These are phyloP conservation scores for Elaphurus davidianus DNA, from an alignment of 2,113 vertebrate species.

Conservation along the genomic window DNA sequence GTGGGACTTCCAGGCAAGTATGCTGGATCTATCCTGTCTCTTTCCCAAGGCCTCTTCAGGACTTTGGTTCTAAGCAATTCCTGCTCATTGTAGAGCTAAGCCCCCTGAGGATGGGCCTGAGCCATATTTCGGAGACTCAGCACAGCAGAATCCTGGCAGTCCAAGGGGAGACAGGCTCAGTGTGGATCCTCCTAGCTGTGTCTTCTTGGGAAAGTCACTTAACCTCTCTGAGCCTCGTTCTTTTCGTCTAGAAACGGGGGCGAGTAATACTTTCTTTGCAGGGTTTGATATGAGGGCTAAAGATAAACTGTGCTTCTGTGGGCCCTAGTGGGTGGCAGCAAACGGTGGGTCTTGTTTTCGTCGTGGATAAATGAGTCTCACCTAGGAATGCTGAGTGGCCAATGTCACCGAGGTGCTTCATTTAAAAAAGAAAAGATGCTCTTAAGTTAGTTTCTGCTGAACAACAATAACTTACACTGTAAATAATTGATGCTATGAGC, in stretches of 20 bases:
- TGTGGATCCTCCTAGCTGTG: accelerated
- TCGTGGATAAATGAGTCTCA: background rate
- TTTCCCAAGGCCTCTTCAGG: background rate
- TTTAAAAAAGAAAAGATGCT: constrained; percentile 19
- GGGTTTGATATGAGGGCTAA: background rate
- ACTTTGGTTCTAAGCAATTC: background rate
- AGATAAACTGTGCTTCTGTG: background rate
- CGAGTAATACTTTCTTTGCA: background rate
- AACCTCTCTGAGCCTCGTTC: background rate
- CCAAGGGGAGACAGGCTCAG: background rate
- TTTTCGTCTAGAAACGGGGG: background rate
- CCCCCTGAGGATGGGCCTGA: background rate
- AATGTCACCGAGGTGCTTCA: background rate
- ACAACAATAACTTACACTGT: background rate
- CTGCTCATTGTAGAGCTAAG: background rate
- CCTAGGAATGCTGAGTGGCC: background rate
- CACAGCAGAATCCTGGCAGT: accelerated
- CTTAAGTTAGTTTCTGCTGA: background rate
- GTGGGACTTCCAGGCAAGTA: background rate
- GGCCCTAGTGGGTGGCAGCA: background rate
- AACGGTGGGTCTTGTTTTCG: background rate
- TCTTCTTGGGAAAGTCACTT: background rate
- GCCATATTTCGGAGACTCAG: background rate
- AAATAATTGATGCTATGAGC: constrained; percentile 41
- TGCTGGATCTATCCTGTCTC: accelerated